Evolutionary conservation across 2,888 invertebrate genomes (phyloP).

Genomic region (Leptinotarsa haldemani): DNA sequence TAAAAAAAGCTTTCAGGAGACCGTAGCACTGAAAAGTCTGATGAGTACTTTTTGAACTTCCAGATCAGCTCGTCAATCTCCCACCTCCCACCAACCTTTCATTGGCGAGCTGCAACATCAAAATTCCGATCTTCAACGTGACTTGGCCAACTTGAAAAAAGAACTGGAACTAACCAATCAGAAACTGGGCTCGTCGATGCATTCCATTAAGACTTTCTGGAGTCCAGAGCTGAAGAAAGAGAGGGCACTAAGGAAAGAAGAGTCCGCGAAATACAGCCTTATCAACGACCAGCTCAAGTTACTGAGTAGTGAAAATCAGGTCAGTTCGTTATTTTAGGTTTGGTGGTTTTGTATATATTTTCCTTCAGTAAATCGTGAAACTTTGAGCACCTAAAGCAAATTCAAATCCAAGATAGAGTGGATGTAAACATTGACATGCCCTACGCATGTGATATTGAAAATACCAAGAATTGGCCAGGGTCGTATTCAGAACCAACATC

Average conservation of each 20-base stretch:
- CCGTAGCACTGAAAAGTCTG: not conserved
- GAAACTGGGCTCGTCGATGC: conserved; percentile 98
- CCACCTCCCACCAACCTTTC: conserved; percentile 74
- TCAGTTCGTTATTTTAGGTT: conserved; percentile 62
- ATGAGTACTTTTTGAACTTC: conserved; percentile 4
- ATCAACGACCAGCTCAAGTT: conserved; percentile 97
- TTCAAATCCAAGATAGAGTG: no score
- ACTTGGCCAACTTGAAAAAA: conserved; percentile 90
- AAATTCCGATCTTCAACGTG: conserved; percentile 95
- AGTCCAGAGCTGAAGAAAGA: conserved; percentile 99
- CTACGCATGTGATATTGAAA: no score
- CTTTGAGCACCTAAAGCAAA: no score
- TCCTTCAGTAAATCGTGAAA: no score
- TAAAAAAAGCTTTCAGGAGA: no score
- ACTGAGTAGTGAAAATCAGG: conserved; percentile 97
- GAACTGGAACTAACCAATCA: conserved; percentile 96
- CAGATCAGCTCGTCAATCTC: conserved; percentile 77
- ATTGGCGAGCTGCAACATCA: conserved; percentile 90
- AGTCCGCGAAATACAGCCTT: conserved; percentile 95
- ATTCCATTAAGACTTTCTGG: conserved; percentile 99
- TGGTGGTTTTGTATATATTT: not conserved
- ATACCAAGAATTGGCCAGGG: no score
- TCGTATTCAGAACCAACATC: no score
- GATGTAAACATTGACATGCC: no score
- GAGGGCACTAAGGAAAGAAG: conserved; percentile 94